Base-by-base conservation (phyloP, 2,113 vertebrate species). In the Prionailurus viverrinus region DNA sequence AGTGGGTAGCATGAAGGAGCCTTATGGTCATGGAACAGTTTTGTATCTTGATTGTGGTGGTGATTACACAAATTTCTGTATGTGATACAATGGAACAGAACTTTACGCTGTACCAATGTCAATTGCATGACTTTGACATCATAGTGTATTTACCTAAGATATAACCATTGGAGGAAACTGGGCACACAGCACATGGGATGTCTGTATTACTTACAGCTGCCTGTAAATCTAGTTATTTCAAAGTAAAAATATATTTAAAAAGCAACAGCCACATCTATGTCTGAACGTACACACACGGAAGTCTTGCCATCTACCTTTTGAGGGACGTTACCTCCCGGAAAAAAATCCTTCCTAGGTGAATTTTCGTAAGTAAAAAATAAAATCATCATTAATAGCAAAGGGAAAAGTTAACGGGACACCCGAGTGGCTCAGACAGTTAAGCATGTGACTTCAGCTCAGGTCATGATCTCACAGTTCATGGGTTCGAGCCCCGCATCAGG, bases 351-450 rank as follows among this genome's bases (percentile, higher is more conserved):
- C 83, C 81, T 80, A 74, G 7, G 31, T 53, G 9, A 76, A 79
- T 81, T 94, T 90, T 92, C 13, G 41, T 79, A 82, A 91, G 48
- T 63, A 95, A 96, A 90, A 66, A 63, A 66, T 6, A 73, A 91
- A 88, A 91, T 93, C 27, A 94, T 33, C 66, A 87, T 68, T 91
- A 87, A 61, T 21, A 91, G 45, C 39, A 93, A 95, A 31, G n/a
- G 51, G 19, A 31, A 88, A 71, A 41, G 3, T 13, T 71, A 23
- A 61, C 8, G 21, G 58, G 21, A 21, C 8, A 6, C 21, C 58
- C 23, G 58, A 21, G 58, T 25, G 58, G 58, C 58, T 61, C 58
- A 23, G 58, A 23, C 21, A 7, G 58, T 61, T 61, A 61, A 61
- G 21, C 58, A 9, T 23, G 21, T 3, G 6, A 61, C 58, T 61